Evolutionary conservation across 2,113 vertebrate genomes (phyloP).

Genomic region (Ageneiosus marmoratus): DNA sequence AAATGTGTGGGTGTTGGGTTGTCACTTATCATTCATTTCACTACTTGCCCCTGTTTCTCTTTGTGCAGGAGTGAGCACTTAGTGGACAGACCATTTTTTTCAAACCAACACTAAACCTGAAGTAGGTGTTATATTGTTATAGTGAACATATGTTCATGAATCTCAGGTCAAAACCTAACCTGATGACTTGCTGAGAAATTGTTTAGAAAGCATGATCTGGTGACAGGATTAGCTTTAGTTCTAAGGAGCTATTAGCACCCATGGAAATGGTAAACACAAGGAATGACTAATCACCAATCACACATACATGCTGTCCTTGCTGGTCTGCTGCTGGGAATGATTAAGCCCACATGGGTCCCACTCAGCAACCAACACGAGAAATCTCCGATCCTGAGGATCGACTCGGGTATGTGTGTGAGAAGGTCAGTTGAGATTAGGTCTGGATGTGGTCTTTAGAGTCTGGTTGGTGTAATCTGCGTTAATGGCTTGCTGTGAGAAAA

Average conservation of each 20-base stretch:
- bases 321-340: constrained; percentile 33
- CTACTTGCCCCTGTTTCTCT: neutral
- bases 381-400: constrained; percentile 25
- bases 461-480: constrained; percentile 69
- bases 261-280: neutral
- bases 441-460: constrained; percentile 67
- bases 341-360: constrained; percentile 2
- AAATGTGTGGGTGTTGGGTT: constrained; percentile 6
- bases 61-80: neutral
- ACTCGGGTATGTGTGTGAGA: constrained; percentile 43
- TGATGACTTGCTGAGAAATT: constrained; percentile 2
- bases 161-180: neutral
- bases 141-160: neutral
- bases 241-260: constrained; percentile 8
- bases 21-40: constrained; percentile 10
- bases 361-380: neutral
- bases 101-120: neutral
- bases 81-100: neutral
- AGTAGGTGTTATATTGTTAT: neutral
- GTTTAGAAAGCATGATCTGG: constrained; percentile 6
- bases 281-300: constrained; percentile 7
- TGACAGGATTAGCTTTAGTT: constrained; percentile 1
- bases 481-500: constrained; percentile 64
- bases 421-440: constrained; percentile 59
- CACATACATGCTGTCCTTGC: constrained; percentile 11